Evolutionary conservation across 2,113 vertebrate genomes (phyloP), one percentile per base, ranked within the genome.

Genomic region (Gambusia affinis): DNA sequence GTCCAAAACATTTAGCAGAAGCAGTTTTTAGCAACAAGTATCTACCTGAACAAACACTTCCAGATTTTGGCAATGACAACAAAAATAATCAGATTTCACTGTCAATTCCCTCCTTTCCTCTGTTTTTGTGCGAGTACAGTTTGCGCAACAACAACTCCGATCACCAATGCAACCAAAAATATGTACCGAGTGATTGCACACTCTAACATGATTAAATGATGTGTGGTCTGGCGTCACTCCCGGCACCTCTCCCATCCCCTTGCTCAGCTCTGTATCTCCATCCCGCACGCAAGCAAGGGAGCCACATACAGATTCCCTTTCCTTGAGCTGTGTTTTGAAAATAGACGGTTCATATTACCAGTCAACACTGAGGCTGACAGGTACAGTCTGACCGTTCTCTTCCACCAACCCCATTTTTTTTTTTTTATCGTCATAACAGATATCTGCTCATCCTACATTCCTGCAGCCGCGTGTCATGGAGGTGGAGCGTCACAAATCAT

Each of bases 141-240:
- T 73, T 81, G 87, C 80, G 76, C 80, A 90, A 90, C 79, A 93
- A 92, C 87, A 91, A 84, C 88, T 84, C 78, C 85, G 68, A 86
- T 85, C 87, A 87, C 75, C 87, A 79, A 47, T 76, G 74, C 78
- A 82, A 84, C 89, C 70, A 37, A 78, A 92, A 89, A 91, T 83
- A 89, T 86, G 85, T 84, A 86, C 82, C 78, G 79, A 87, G 89
- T 76, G 86, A 83, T 80, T 89, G 89, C 91, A 90, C 86, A 84
- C 88, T 91, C 81, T 90, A 92, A 90, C 88, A 77, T 88, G 88
- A 94, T 93, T 92, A 92, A 92, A 91, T 89, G 87, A 91, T 88
- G 88, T 91, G 92, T 88, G 88, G 91, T 91, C 90, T 94, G 92
- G 92, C 91, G 73, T 84, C 85, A 78, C 88, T 92, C 88, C 91